Percentiles rank a stretch among this genome's conserved stretches.
phyloP scores from a whole-genome alignment of 2,888 invertebrate species.

The Cerceris ruficornis region DNA sequence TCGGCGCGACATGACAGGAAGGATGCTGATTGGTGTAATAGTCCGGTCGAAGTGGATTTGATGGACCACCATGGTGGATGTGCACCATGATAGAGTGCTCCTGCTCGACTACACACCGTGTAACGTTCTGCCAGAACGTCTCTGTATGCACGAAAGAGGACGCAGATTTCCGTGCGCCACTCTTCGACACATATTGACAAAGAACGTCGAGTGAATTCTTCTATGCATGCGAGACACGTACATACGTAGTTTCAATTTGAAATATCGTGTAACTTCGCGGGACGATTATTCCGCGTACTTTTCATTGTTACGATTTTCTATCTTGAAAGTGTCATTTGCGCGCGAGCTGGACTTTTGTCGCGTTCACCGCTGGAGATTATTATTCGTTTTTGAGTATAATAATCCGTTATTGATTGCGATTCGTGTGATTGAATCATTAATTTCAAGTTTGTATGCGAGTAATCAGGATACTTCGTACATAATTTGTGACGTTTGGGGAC shows the following conservation, averaged over 20 bases:
- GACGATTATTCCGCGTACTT: no score
- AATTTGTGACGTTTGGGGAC: no score
- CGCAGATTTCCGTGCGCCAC: constrained; percentile 6
- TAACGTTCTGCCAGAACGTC: not conserved
- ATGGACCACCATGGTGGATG: constrained; percentile 28
- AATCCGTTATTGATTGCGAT: no score
- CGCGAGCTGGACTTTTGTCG: no score
- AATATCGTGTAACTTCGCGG: no score
- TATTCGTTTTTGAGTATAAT: no score
- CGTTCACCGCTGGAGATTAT: no score
- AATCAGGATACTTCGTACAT: no score
- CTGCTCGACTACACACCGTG: constrained; percentile 22
- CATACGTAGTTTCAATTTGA: constrained; percentile 1
- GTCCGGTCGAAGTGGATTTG: constrained; percentile 45
- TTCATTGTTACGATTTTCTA: not conserved
- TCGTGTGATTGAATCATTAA: no score
- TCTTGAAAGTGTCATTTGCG: not conserved
- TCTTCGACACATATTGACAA: constrained; percentile 26
- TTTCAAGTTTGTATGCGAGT: no score
- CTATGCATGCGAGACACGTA: constrained; percentile 5
- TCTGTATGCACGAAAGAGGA: constrained; percentile 18
- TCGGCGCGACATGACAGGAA: constrained; percentile 46
- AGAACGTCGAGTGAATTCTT: constrained; percentile 8
- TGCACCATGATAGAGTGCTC: constrained; percentile 30
- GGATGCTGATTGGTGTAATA: constrained; percentile 50